Base-by-base conservation (phyloP, 2,113 vertebrate species). In the Nematolebias whitei region DNA sequence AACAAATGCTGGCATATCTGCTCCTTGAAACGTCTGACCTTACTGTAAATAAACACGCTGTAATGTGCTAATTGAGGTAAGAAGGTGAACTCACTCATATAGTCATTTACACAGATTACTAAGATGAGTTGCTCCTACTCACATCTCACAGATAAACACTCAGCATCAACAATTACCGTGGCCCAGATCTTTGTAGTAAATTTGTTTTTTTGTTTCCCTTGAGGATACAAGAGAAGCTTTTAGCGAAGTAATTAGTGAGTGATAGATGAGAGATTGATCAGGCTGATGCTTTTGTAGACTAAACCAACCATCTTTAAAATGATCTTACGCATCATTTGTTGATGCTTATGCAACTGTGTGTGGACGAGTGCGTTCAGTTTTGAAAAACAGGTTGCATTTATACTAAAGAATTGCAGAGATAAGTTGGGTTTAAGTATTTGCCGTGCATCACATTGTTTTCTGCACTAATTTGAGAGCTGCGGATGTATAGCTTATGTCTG, bases 271-370 rank as follows among this genome's bases (percentile, higher is more conserved):
- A 90, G 85, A 88, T 89, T 89, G 88, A 90, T 90, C 83, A 83
- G 80, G 79, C 72, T 69, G 73, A 68, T 83, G 79, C 85, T 87
- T 89, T 90, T 88, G 86, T 89, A 84, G 87, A 91, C 91, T 91
- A 84, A 92, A 76, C 71, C 87, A 84, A 65, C 80, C 86, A 80
- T 90, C 86, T 91, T 89, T 88, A 90, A 90, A 84, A 90, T 88
- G 80, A 91, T 86, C 84, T 88, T 87, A 90, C 84, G 86, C 85
- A 83, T 88, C 79, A 81, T 90, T 90, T 90, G 83, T 68, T 80
- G 75, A 85, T 84, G 81, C 47, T 14, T 44, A 78, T 76, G 64
- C 69, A 74, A 68, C 64, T 61, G 63, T 0, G 11, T 60, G 68
- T 45, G 71, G 40, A 54, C 63, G 56, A 43, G 85, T 77, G 62